phyloP scores from a whole-genome alignment of 2,888 invertebrate species.

The Trichogramma dendrolimi region DNA sequence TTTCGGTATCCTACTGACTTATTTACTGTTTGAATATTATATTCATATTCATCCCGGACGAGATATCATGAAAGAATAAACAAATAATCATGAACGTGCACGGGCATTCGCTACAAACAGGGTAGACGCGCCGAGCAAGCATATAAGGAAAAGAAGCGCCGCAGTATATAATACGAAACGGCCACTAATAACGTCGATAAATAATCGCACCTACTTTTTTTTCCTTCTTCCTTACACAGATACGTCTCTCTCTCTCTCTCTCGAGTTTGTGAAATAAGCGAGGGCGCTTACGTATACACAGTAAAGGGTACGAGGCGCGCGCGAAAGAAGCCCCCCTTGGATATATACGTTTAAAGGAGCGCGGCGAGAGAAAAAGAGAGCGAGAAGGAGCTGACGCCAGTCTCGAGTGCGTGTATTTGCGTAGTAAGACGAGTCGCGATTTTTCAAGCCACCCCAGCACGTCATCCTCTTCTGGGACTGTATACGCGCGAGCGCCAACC shows the following conservation, averaged over 20 bases:
- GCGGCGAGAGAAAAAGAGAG: constrained; percentile 29
- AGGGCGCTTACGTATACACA: constrained; percentile 24
- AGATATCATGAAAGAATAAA: constrained; percentile 23
- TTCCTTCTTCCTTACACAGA: not conserved
- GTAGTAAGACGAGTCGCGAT: constrained; percentile 45
- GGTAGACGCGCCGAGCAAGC: not conserved
- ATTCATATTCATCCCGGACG: not conserved
- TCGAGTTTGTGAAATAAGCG: constrained; percentile 18
- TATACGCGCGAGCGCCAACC: constrained; percentile 3
- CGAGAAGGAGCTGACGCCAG: constrained; percentile 19
- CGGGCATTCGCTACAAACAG: not conserved
- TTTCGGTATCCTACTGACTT: no score
- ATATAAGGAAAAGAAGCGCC: no score
- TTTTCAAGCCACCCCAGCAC: constrained; percentile 31
- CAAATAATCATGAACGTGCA: constrained; percentile 15
- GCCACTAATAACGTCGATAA: constrained; percentile 27
- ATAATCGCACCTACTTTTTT: constrained; percentile 15
- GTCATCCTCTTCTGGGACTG: no score
- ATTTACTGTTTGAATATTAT: constrained; percentile 10
- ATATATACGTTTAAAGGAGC: constrained; percentile 50
- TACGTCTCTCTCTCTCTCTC: constrained; percentile 21
- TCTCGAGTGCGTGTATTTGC: constrained; percentile 41
- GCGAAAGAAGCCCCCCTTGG: constrained; percentile 18
- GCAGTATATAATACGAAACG: not conserved
- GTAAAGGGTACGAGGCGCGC: constrained; percentile 28